Percentiles rank a stretch among this genome's conserved stretches.
phyloP scores from a whole-genome alignment of 2,797 vertebrate species.

The Danio albolineatus region DNA sequence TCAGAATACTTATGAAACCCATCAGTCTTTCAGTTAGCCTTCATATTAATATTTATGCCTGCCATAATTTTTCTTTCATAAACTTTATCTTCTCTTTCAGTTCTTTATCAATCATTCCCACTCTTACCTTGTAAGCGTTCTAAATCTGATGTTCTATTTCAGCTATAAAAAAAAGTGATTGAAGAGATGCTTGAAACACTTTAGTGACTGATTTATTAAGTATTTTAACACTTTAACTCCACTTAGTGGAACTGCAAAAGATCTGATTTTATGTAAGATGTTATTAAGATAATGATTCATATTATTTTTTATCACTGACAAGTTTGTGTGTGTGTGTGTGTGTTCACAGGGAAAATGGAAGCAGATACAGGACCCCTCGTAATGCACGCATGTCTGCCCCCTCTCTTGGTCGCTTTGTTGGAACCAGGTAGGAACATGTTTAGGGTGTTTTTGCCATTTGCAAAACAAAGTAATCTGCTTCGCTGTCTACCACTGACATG shows the following conservation, averaged over 20 bases:
- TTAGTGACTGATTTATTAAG: background rate
- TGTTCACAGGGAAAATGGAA: slow-evolving; percentile 87
- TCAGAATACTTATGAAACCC: slow-evolving; percentile 45
- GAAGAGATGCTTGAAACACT: background rate
- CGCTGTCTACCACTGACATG: background rate
- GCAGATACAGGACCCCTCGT: slow-evolving; percentile 89
- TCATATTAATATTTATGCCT: slow-evolving; percentile 43
- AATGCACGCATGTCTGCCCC: slow-evolving; percentile 96
- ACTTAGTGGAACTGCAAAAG: background rate
- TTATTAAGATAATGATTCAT: background rate
- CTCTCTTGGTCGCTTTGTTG: slow-evolving; percentile 90
- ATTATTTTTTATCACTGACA: background rate
- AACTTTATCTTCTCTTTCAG: background rate
- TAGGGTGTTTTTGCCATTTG: background rate
- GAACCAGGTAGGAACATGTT: slow-evolving; percentile 82
- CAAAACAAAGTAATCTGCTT: slow-evolving; percentile 3
- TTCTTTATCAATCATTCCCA: slow-evolving; percentile 37
- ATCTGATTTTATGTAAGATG: background rate
- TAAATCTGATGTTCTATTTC: background rate
- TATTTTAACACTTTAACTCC: background rate
- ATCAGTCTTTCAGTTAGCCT: slow-evolving; percentile 45
- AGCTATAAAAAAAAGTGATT: background rate
- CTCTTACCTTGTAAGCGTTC: background rate
- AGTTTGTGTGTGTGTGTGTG: slow-evolving; percentile 18
- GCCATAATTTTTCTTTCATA: background rate